phyloP scores from a whole-genome alignment of 2,888 invertebrate genomes.

The Zygogramma bicolorata region DNA sequence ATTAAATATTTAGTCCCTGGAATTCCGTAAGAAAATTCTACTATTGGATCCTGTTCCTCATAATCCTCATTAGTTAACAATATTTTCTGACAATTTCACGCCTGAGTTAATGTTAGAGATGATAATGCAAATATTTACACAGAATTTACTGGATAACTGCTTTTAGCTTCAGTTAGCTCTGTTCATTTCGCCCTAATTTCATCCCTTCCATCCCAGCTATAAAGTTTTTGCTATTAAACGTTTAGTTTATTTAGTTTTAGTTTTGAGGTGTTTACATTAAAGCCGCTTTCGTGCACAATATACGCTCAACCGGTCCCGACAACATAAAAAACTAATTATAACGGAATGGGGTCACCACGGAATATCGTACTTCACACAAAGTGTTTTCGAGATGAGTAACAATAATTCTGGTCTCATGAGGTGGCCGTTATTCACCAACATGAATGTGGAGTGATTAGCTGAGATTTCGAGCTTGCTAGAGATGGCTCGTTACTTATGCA shows the following conservation, averaged over 20 bases:
- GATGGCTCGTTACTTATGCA: too few species aligned
- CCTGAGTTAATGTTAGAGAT: not conserved
- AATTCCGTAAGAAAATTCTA: not conserved
- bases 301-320: not conserved
- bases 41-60: not conserved
- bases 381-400: constrained; percentile 10
- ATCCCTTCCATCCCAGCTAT: constrained; percentile 11
- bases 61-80: not conserved
- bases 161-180: not conserved
- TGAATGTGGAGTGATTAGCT: constrained; percentile 7
- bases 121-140: not conserved
- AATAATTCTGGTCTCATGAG: constrained; percentile 2
- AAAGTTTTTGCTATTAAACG: constrained; percentile 17
- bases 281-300: constrained; percentile 8
- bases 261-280: constrained; percentile 17
- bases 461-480: not conserved
- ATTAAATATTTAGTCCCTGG: not conserved
- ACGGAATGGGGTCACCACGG: not conserved
- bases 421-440: not conserved
- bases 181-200: constrained; percentile 11
- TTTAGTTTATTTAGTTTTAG: constrained; percentile 14
- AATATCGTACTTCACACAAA: constrained; percentile 13
- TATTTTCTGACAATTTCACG: not conserved
- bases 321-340: constrained; percentile 18
- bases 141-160: not conserved